Evolutionary conservation across 2,888 invertebrate genomes (phyloP), one percentile per base, ranked within the genome.

Genomic region (Vanessa cardui): DNA sequence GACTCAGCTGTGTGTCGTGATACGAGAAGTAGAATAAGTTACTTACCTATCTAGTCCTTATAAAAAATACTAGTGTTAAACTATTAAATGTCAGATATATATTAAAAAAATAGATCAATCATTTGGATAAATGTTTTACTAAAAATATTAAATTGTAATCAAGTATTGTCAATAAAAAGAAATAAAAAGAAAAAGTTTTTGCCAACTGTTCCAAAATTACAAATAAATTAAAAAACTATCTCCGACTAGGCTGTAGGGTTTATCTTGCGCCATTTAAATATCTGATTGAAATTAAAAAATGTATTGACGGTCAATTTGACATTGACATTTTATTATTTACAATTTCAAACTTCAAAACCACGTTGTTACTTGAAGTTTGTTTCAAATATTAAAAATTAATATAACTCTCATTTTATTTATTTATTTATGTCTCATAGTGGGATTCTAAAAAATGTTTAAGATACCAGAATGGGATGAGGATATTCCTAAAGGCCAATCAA

Each of bases 381-480:
- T 9, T 9, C 8, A 49, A 49, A 49, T 49, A 2, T 18, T n/a
- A 46, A n/a, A 46, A n/a, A n/a, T 46, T 49, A 49, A 3, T 9
- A 18, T 20, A 18, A 20, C 9, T 20, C 8, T 18, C 7, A 4
- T 49, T 49, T 20, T 52, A 39, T 21, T 44, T 20, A 7, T 44
- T n/a, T 47, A 20, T 20, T 7, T 46, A 46, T 26, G 39, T 12
- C 12, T 16, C 20, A 16, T 26, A 6, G 5, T 26, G 1, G 26
- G 26, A 26, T 2, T 5, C 26, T 52, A 26, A 62, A 81, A 64
- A 72, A 88, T 86, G 87, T 89, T 89, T 72, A 78, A 84, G 78
- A 78, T 82, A 72, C 86, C 88, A 58, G 84, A 83, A 5, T 89
- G 88, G 86, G 87, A 80, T 39, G 83, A 81, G 20, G 83, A 83